These are phyloP conservation scores for Pomatostomus ruficeps DNA, from an alignment of 2,113 vertebrate genomes.

Conservation along the genomic window DNA sequence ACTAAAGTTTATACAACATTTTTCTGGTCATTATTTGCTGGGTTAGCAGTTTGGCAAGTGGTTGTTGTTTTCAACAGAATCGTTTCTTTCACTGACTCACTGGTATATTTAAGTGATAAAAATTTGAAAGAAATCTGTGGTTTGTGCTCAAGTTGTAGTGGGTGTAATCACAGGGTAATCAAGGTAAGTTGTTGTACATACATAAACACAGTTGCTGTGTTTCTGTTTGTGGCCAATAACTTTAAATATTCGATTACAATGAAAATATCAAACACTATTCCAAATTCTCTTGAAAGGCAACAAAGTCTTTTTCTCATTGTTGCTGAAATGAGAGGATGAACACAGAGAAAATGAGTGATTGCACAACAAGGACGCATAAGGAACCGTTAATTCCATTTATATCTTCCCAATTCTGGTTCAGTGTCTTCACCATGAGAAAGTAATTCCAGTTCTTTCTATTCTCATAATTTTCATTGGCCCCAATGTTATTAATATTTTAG, in stretches of 20 bases:
- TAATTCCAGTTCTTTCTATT: neutral
- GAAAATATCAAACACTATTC: neutral
- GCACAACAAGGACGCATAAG: neutral
- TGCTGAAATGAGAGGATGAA: neutral
- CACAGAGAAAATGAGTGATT: neutral
- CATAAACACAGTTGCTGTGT: neutral
- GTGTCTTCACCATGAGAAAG: neutral
- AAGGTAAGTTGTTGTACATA: neutral
- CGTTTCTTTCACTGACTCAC: neutral
- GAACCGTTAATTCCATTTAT: neutral
- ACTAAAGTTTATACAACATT: fast-evolving
- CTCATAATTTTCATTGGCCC: neutral
- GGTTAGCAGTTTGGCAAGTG: neutral
- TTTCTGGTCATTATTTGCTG: neutral
- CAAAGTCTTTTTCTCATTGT: neutral
- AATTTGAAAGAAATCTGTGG: neutral
- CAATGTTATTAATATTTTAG: neutral
- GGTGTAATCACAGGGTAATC: neutral
- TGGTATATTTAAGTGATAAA: neutral
- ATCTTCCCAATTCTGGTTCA: neutral
- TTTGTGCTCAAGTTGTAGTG: neutral
- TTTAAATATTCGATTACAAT: neutral
- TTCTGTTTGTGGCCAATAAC: neutral
- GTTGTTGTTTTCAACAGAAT: neutral
- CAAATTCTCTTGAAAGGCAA: neutral